Conservation (phyloP, 2,113 vertebrate genomes). For the Amia ocellicauda region DNA sequence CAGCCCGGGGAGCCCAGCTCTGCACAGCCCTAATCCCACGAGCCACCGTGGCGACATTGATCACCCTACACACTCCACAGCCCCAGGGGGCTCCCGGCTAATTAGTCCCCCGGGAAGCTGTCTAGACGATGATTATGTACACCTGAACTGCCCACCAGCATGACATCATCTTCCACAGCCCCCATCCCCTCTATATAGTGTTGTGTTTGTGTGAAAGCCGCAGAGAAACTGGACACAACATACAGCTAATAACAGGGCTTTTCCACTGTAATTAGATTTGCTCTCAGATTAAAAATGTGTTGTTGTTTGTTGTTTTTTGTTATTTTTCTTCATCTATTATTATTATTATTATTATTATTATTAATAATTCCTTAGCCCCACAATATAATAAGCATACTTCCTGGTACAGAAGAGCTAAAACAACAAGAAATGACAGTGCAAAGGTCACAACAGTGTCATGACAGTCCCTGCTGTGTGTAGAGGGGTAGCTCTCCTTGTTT, state of each 20-base stretch:
- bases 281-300: neutral
- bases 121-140: conserved; percentile 45
- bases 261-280: conserved; percentile 4
- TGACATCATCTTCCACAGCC: conserved; percentile 17
- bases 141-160: conserved; percentile 28
- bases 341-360: neutral
- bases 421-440: too few species aligned
- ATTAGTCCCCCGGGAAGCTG: conserved; percentile 45
- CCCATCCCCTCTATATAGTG: neutral
- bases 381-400: too few species aligned
- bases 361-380: too few species aligned
- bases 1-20: conserved; percentile 29
- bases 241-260: conserved; percentile 32
- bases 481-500: too few species aligned
- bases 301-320: too few species aligned
- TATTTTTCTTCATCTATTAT: too few species aligned
- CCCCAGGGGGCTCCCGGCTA: conserved; percentile 26
- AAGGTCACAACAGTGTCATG: too few species aligned
- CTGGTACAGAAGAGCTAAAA: too few species aligned
- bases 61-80: too few species aligned
- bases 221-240: conserved; percentile 29
- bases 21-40: conserved; percentile 37
- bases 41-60: conserved; percentile 15
- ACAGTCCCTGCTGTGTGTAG: too few species aligned
- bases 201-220: neutral